Evolutionary conservation across 2,888 invertebrate species (phyloP).

Genomic region (Schizaphis graminum): DNA sequence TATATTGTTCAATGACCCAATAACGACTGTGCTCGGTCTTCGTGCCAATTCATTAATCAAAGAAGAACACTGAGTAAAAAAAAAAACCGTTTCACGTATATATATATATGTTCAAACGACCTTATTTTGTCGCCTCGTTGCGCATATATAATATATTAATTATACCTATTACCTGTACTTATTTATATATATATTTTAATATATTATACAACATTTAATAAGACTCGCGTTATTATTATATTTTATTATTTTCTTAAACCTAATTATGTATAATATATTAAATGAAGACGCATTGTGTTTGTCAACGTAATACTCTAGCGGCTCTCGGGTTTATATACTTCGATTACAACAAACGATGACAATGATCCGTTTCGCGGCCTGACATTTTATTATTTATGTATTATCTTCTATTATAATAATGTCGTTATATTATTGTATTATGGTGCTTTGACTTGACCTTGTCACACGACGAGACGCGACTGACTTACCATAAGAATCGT

Average conservation of each 20-base stretch:
- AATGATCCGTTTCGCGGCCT: not conserved
- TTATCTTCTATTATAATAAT: not conserved
- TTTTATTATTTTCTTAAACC: not conserved
- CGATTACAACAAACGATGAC: not conserved
- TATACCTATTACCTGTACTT: not conserved
- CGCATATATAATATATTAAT: not conserved
- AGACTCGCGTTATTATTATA: not conserved
- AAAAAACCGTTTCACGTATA: constrained; percentile 8
- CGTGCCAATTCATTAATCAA: constrained; percentile 29
- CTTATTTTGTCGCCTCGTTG: constrained; percentile 12
- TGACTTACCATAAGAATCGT: constrained; percentile 87
- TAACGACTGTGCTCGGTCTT: not conserved
- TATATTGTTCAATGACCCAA: constrained; percentile 38
- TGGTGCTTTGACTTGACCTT: constrained; percentile 58
- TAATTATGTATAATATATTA: not conserved
- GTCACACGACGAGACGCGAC: not conserved
- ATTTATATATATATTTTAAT: not conserved
- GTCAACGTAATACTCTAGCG: not conserved
- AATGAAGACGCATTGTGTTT: not conserved
- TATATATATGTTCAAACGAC: not conserved
- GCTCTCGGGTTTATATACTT: not conserved
- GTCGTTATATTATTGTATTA: constrained; percentile 9
- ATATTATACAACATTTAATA: not conserved
- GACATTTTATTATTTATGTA: not conserved
- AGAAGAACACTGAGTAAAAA: not conserved